A percentile compares a stretch with the other conserved stretches of the same genome.
phyloP scores from a whole-genome alignment of 2,797 vertebrate genomes.

The Esox masquinongy region DNA sequence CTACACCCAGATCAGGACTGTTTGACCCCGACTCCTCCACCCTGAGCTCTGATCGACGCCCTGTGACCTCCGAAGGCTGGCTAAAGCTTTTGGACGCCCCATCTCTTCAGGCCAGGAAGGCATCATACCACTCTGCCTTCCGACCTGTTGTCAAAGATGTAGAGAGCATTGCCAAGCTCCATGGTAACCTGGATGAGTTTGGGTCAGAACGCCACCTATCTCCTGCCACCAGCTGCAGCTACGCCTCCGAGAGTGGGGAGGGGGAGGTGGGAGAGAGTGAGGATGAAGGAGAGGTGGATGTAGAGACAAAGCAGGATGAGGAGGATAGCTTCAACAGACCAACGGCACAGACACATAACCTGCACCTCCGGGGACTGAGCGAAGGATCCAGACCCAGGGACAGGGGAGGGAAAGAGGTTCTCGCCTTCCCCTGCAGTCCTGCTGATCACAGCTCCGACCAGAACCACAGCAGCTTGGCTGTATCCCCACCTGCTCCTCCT shows the following conservation, averaged over 20 bases:
- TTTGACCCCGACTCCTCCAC: slow-evolving; percentile 81
- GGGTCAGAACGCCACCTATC: slow-evolving; percentile 67
- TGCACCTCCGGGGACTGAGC: slow-evolving; percentile 56
- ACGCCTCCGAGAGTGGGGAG: slow-evolving; percentile 82
- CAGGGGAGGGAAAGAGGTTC: slow-evolving; percentile 68
- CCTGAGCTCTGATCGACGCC: slow-evolving; percentile 69
- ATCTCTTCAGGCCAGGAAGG: slow-evolving; percentile 71
- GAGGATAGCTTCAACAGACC: slow-evolving; percentile 68
- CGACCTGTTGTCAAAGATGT: slow-evolving; percentile 90
- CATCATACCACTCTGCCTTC: slow-evolving; percentile 90
- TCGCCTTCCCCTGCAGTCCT: slow-evolving; percentile 47
- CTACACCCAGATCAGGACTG: slow-evolving; percentile 67
- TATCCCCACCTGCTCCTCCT: slow-evolving; percentile 67
- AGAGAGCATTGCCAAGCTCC: slow-evolving; percentile 91
- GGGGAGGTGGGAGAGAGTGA: slow-evolving; percentile 78
- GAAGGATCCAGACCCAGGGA: slow-evolving; percentile 45
- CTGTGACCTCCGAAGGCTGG: slow-evolving; percentile 76
- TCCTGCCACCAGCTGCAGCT: slow-evolving; percentile 87
- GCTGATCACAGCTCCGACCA: slow-evolving; percentile 57
- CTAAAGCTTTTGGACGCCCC: slow-evolving; percentile 79
- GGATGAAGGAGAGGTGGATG: slow-evolving; percentile 86
- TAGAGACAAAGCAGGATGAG: slow-evolving; percentile 73
- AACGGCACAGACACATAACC: slow-evolving; percentile 48
- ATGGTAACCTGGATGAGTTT: slow-evolving; percentile 72
- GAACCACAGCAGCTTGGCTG: slow-evolving; percentile 54